Conservation (phyloP, 2,113 vertebrate genomes). For the Pelodiscus sinensis region DNA sequence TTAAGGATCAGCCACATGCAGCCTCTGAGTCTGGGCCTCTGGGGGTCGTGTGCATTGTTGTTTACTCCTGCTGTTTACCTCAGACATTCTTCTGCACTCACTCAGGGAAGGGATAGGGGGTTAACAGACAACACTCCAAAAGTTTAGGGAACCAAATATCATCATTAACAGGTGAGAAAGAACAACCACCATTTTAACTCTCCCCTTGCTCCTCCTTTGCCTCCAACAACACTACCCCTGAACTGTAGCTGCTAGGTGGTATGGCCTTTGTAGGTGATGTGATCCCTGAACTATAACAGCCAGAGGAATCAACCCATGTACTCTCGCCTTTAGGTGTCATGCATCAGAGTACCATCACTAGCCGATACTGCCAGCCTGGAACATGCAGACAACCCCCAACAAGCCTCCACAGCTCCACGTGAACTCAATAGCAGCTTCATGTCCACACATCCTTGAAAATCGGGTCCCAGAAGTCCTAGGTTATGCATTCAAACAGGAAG, state of each 20-base stretch:
- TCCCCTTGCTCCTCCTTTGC: too few relatives aligned
- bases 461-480: neutral
- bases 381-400: neutral
- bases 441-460: neutral
- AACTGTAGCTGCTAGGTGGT: neutral
- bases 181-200: too few relatives aligned
- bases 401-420: neutral
- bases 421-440: neutral
- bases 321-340: neutral
- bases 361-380: neutral
- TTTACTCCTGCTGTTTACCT: too few relatives aligned
- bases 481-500: neutral
- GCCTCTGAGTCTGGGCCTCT: too few relatives aligned
- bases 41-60: too few relatives aligned
- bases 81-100: too few relatives aligned
- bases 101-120: too few relatives aligned
- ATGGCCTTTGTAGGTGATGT: neutral
- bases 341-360: neutral
- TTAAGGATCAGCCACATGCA: too few relatives aligned
- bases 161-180: too few relatives aligned
- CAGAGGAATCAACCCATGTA: neutral
- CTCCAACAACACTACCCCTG: accelerated
- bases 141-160: too few relatives aligned
- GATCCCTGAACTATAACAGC: neutral
- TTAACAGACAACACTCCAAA: too few relatives aligned